Evolutionary conservation across 2,797 vertebrate genomes (phyloP).

Genomic region (Leontopithecus rosalia): DNA sequence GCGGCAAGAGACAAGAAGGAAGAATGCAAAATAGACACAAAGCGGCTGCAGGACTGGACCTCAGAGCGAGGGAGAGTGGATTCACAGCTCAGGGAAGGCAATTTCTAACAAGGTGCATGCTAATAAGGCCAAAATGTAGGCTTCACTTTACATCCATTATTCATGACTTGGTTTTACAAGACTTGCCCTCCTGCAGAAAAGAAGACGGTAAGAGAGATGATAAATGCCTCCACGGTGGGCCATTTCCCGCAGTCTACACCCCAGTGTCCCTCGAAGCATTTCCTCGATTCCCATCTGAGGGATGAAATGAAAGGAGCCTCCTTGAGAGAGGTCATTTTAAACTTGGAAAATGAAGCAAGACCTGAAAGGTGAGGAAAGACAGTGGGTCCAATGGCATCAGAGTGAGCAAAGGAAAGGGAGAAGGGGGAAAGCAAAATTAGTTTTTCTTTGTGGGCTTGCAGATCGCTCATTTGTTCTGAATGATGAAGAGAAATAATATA

Average conservation of each 20-base stretch:
- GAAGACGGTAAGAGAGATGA: slow-evolving; percentile 64
- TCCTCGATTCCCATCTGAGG: not conserved
- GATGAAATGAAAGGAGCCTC: not conserved
- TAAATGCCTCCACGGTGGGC: slow-evolving; percentile 54
- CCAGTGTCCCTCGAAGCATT: not conserved
- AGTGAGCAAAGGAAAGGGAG: rapidly evolving
- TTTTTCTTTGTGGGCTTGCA: not conserved
- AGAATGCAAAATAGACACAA: slow-evolving; percentile 70
- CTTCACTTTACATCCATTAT: slow-evolving; percentile 79
- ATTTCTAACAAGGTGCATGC: slow-evolving; percentile 77
- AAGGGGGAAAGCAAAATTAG: too few species aligned
- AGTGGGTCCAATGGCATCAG: too few species aligned
- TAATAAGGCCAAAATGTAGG: slow-evolving; percentile 76
- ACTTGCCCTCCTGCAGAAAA: slow-evolving; percentile 71
- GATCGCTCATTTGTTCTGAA: not conserved
- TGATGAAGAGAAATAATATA: not conserved
- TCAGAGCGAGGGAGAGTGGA: slow-evolving; percentile 68
- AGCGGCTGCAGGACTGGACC: slow-evolving; percentile 44
- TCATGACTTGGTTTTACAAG: slow-evolving; percentile 77
- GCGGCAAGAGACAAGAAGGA: slow-evolving; percentile 69
- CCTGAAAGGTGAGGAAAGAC: not conserved
- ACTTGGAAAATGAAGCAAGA: not conserved
- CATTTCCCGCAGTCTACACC: not conserved
- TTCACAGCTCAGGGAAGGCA: slow-evolving; percentile 64
- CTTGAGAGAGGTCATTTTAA: not conserved